Evolutionary conservation across 2,113 vertebrate species (phyloP), one percentile per base, ranked within the genome.

Genomic region (Aleadryas rufinucha): DNA sequence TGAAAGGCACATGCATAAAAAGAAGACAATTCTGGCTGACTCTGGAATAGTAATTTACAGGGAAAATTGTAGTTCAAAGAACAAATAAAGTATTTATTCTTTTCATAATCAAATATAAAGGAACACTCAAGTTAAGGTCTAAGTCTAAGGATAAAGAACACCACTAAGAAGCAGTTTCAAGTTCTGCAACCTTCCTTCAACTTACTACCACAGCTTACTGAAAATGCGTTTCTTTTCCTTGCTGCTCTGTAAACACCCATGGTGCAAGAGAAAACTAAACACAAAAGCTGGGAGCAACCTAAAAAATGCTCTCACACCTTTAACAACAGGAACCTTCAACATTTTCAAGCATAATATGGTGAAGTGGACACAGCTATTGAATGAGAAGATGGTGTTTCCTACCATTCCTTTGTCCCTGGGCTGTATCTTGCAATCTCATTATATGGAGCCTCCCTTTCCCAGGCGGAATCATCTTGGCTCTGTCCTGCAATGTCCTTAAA

Each of bases 11-110:
- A n/a, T 42, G 47, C 69, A 45, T 22, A 90, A 45, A 84, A 77
- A 89, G 83, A 90, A 95, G 45, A 70, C 33, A 54, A 33, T 77
- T 95, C 64, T 83, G 79, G 75, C 71, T 90, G 79, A 76, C 59
- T 90, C 28, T 54, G 50, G 44, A 89, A 54, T 35, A 84, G 76
- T 52, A 88, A 93, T 90, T 95, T 86, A 81, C 42, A 92, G 80
- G 68, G 71, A 92, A 97, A 95, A 90, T 24, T 24, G 33, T 31
- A 92, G 79, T 90, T 96, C 95, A 96, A 93, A 97, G 94, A 70
- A 84, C 23, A 95, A 92, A 93, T 86, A 39, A 92, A 92, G 57
- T 61, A 91, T 84, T 92, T 92, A 53, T 84, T 95, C 41, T 74
- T 91, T 91, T 93, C 66, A 89, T 77, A 84, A 91, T 63, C 18